Percentiles rank a stretch among this genome's conserved stretches.
These are phyloP conservation scores for Drosophila peninsularis DNA, from an alignment of 2,888 invertebrate species.

Conservation along the genomic window DNA sequence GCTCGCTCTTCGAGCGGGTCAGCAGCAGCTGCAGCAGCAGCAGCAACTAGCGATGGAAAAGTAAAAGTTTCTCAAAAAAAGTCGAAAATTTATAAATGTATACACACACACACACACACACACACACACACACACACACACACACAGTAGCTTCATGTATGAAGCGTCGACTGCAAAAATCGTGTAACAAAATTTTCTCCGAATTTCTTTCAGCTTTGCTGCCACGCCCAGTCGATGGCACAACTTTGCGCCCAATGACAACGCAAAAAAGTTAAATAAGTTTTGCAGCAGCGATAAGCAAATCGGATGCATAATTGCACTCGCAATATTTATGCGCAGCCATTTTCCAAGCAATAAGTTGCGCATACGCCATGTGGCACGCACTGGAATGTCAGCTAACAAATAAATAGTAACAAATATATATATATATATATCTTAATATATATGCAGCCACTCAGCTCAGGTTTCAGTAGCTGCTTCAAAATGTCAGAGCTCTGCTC, in stretches of 20 bases:
- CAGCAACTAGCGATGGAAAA: neutral
- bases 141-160: neutral
- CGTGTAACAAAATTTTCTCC: constrained; percentile 64
- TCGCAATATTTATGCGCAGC: constrained; percentile 57
- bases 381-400: neutral
- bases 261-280: constrained; percentile 76
- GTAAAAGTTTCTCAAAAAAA: constrained; percentile 3
- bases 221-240: constrained; percentile 49
- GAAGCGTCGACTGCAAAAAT: constrained; percentile 52
- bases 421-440: too few relatives aligned
- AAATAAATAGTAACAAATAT: too few relatives aligned
- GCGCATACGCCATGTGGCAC: constrained; percentile 22
- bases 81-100: neutral
- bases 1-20: constrained; percentile 1
- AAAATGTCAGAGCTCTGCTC: too few relatives aligned
- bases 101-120: neutral
- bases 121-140: neutral
- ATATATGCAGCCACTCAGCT: too few relatives aligned
- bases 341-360: neutral
- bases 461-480: neutral
- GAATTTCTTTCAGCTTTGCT: neutral
- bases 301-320: constrained; percentile 79
- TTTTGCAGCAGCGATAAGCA: constrained; percentile 65
- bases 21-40: neutral
- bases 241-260: constrained; percentile 77